Evolutionary conservation across 2,113 vertebrate genomes (phyloP).

Genomic region (Misgurnus mizolepis): DNA sequence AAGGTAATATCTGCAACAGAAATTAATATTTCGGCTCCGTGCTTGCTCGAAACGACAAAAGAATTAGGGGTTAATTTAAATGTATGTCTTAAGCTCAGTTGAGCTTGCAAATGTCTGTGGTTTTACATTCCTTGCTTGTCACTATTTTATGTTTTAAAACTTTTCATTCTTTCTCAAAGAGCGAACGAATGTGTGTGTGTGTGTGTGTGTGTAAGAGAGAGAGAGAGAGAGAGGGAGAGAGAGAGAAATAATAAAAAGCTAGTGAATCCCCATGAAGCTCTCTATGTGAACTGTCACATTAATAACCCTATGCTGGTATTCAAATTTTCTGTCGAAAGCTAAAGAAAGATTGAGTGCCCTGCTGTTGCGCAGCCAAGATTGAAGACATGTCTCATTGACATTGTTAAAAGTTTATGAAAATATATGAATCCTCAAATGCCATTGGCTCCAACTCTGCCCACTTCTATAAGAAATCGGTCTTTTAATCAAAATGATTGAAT

Average conservation of each 20-base stretch:
- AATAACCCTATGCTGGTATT: conserved; percentile 94
- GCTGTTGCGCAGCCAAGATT: conserved; percentile 94
- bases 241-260: conserved; percentile 54
- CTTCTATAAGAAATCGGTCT: conserved; percentile 95
- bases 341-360: conserved; percentile 99
- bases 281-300: conserved; percentile 85
- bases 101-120: conserved; percentile 40
- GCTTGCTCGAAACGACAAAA: conserved; percentile 37
- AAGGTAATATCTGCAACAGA: conserved; percentile 46
- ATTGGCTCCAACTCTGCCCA: conserved; percentile 92
- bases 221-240: background rate
- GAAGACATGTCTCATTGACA: conserved; percentile 99
- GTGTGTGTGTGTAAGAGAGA: background rate
- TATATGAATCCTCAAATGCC: conserved; percentile 98
- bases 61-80: conserved; percentile 56
- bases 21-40: conserved; percentile 53
- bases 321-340: conserved; percentile 96
- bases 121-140: conserved; percentile 39
- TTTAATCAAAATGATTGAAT: conserved; percentile 99
- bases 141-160: conserved; percentile 54
- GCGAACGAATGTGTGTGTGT: background rate
- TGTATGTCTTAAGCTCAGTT: conserved; percentile 50
- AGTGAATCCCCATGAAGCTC: conserved; percentile 77
- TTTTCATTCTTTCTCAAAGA: conserved; percentile 52
- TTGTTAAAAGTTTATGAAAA: conserved; percentile 99